phyloP scores from a whole-genome alignment of 2,888 invertebrate genomes.

The Parthenolecanium corni region DNA sequence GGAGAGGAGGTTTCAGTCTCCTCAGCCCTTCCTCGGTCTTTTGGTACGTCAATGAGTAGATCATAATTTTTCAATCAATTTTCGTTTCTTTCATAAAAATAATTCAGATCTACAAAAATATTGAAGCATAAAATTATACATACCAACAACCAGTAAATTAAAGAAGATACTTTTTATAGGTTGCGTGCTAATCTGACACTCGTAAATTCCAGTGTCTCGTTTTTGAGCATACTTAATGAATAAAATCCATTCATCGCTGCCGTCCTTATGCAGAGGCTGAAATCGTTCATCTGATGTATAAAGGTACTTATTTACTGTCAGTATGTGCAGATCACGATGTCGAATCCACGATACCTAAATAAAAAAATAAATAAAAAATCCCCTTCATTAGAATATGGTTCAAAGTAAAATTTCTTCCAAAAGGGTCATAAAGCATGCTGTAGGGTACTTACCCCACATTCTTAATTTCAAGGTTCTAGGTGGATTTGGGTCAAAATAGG shows the following conservation, averaged over 20 bases:
- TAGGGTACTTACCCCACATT: no score
- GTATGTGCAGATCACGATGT: conserved; percentile 78
- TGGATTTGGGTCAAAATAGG: no score
- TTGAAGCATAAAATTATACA: conserved; percentile 42
- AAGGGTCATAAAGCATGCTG: no score
- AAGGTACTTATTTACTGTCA: conserved; percentile 78
- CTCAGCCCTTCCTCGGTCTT: no score
- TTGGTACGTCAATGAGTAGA: no score
- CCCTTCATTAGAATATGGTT: no score
- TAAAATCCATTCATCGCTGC: conserved; percentile 81
- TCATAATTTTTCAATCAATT: no score
- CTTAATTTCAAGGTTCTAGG: no score
- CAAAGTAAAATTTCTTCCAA: no score
- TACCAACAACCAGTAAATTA: conserved; percentile 77
- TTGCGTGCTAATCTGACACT: conserved; percentile 88
- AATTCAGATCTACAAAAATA: no score
- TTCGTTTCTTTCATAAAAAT: no score
- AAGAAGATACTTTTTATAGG: conserved; percentile 81
- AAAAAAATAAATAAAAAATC: neutral
- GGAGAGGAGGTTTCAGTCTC: no score
- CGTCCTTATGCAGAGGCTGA: conserved; percentile 64
- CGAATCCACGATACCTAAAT: conserved; percentile 81
- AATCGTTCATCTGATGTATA: conserved; percentile 85
- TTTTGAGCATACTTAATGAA: conserved; percentile 88
- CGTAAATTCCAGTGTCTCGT: conserved; percentile 71